phyloP scores from a whole-genome alignment of 64 coral and sea anemone species.

The Trachythela sp. region DNA sequence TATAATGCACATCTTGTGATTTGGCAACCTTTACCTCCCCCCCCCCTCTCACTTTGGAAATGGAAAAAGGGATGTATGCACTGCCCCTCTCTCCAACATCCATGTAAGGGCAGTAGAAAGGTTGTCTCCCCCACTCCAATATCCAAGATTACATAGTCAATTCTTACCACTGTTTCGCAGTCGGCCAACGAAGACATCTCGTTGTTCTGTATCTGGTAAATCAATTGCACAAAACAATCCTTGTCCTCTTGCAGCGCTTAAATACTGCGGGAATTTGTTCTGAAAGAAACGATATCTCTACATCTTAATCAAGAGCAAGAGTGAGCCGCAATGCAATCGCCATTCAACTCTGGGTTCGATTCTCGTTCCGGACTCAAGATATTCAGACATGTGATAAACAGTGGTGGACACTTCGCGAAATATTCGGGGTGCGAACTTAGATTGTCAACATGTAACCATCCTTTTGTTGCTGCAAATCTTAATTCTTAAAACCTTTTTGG shows the following conservation, averaged over 20 bases:
- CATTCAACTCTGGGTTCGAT: too few relatives aligned
- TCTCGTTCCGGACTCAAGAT: too few relatives aligned
- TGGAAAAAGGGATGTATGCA: not conserved
- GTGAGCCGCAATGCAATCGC: too few relatives aligned
- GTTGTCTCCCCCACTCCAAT: not conserved
- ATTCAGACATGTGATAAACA: too few relatives aligned
- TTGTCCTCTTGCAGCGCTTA: slow-evolving; percentile 69
- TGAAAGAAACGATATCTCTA: not conserved
- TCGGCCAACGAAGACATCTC: slow-evolving; percentile 43
- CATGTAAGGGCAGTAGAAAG: not conserved
- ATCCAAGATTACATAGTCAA: not conserved
- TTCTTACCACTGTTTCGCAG: slow-evolving; percentile 58
- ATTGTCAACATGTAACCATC: too few relatives aligned
- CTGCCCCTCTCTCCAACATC: not conserved
- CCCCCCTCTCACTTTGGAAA: not conserved
- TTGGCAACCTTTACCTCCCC: not conserved
- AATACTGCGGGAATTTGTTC: slow-evolving; percentile 65
- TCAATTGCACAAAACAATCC: slow-evolving; percentile 90
- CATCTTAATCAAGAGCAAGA: not conserved
- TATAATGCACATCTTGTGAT: too few relatives aligned
- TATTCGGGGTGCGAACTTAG: too few relatives aligned
- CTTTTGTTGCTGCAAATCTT: too few relatives aligned
- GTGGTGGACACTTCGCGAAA: too few relatives aligned
- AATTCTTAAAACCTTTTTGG: too few relatives aligned
- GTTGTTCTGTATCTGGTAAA: slow-evolving; percentile 30